Conservation (phyloP, 2,888 invertebrate genomes). For the Acleris sparsana region DNA sequence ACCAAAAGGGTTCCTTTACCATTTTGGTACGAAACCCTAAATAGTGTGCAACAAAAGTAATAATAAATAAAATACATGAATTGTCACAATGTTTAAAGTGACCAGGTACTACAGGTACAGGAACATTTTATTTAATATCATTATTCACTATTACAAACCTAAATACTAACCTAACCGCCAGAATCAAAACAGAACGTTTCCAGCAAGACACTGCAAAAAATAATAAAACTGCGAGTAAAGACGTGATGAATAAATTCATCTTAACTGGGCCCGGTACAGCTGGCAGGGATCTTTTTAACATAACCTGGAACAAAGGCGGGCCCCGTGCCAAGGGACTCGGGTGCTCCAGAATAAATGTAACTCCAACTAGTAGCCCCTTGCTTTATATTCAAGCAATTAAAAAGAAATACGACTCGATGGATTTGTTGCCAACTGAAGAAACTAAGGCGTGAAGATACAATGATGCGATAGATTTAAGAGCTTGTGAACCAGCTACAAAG, state of each 20-base stretch:
- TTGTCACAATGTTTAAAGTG: too few species aligned
- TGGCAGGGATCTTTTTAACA: constrained; percentile 57
- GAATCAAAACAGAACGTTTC: neutral
- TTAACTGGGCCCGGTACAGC: constrained; percentile 35
- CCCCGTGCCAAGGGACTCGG: constrained; percentile 56
- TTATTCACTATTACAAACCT: neutral
- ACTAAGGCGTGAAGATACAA: neutral
- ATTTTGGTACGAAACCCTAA: too few species aligned
- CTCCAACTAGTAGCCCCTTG: constrained; percentile 40
- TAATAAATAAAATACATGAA: too few species aligned
- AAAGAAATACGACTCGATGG: constrained; percentile 29
- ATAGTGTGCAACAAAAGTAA: too few species aligned
- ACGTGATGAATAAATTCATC: constrained; percentile 41
- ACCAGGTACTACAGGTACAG: too few species aligned
- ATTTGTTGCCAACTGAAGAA: constrained; percentile 12
- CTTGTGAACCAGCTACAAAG: too few species aligned
- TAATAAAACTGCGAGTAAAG: constrained; percentile 16
- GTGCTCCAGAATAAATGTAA: constrained; percentile 51
- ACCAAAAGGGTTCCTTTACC: too few species aligned
- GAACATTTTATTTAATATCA: neutral
- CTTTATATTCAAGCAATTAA: constrained; percentile 65
- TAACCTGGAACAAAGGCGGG: constrained; percentile 62
- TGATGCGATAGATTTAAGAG: constrained; percentile 6
- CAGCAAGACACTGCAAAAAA: constrained; percentile 10
- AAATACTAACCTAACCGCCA: neutral